phyloP scores from a whole-genome alignment of 2,888 invertebrate genomes.

The Blera fallax region DNA sequence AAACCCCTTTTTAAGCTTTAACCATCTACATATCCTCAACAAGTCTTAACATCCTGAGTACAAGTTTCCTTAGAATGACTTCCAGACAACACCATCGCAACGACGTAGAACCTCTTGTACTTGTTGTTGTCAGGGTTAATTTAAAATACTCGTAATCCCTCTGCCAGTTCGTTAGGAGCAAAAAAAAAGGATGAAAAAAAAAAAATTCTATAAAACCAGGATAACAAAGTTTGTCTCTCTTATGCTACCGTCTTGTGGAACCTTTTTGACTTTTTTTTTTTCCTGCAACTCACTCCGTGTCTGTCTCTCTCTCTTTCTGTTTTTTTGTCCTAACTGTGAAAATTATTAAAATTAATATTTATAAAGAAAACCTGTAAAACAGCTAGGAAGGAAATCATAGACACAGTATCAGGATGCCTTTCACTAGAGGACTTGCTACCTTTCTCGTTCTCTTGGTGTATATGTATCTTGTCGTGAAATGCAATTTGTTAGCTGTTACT shows the following conservation, averaged over 20 bases:
- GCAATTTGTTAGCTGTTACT: conserved; percentile 58
- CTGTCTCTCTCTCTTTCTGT: conserved; percentile 24
- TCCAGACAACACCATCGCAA: not conserved
- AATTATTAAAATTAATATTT: conserved; percentile 68
- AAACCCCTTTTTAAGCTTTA: not conserved
- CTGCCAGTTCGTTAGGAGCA: conserved; percentile 10
- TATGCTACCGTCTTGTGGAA: not conserved
- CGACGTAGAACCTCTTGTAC: not conserved
- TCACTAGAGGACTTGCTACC: not conserved
- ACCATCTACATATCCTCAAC: conserved; percentile 39
- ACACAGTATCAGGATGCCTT: not conserved
- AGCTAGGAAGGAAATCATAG: not conserved
- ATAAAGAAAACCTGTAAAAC: conserved; percentile 50
- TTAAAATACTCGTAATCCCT: conserved; percentile 39
- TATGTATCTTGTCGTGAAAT: conserved; percentile 2
- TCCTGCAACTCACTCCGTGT: conserved; percentile 30
- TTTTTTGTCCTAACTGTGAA: conserved; percentile 1
- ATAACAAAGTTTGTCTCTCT: conserved; percentile 22
- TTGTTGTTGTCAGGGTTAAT: conserved; percentile 43
- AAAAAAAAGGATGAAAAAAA: not conserved
- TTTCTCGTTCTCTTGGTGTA: not conserved
- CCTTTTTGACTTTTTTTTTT: not conserved
- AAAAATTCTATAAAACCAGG: not conserved
- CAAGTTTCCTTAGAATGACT: conserved; percentile 2
- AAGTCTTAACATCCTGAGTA: conserved; percentile 30